Base-by-base conservation (phyloP, 2,797 vertebrate species). In the Sylvilagus floridanus region DNA sequence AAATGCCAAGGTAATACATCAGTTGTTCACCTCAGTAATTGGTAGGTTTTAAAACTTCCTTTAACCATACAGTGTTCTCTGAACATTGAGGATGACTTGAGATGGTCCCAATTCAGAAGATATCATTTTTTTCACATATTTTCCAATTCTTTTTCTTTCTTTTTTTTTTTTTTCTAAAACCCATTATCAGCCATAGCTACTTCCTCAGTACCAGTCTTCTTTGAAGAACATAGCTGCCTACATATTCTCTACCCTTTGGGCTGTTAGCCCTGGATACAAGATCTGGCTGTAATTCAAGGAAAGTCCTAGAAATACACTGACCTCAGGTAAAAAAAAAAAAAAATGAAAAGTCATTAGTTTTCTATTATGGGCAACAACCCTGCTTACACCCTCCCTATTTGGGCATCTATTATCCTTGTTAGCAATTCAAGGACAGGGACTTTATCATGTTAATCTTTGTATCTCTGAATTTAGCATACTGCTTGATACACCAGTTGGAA, bases 301-400 rank as follows among this genome's bases (percentile, higher is more conserved):
- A 87, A 81, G 30, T 78, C 21, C 47, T 72, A 22, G 60, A 81
- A 54, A 84, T 78, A 83, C 35, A 77, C 62, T 57, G 68, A 87
- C 37, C 66, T 91, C 22, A 7, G 26, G 5, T 73, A 84, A 86
- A 83, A 91, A 94, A 32, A n/a, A n/a, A n/a, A 35, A 35, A 93
- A 93, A 89, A 83, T 63, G 78, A 69, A 89, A 84, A 76, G 26
- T 81, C 22, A 77, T 90, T 54, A 47, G 69, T 71, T 91, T 95
- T 91, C 90, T 76, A 81, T 78, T 68, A 85, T 4, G 13, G 24
- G 37, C 21, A 72, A 57, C 86, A 88, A 81, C 16, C 24, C 42
- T 84, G 32, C 72, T 90, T 57, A 75, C 12, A 13, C 28, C 6
- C 28, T 84, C 60, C n/a, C 60, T 87, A 19, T 87, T 79, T 91